Percentiles rank a stretch among this genome's conserved stretches.
Conservation (phyloP, 2,888 invertebrate species). For the Lasioglossum oenotherae region DNA sequence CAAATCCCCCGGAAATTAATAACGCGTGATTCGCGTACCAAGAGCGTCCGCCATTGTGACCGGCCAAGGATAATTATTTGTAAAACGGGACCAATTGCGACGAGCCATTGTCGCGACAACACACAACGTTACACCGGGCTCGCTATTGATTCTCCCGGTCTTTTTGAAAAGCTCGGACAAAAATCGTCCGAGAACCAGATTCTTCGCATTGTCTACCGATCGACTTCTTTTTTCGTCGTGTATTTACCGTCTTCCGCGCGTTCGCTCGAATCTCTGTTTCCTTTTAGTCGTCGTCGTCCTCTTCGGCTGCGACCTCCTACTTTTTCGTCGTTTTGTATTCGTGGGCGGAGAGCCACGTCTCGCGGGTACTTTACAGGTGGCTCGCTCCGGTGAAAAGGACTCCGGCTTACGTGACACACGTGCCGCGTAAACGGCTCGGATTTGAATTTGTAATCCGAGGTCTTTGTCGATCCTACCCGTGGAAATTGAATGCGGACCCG, state of each 20-base stretch:
- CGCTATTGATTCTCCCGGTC: constrained; percentile 34
- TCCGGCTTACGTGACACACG: constrained; percentile 74
- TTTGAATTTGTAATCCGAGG: constrained; percentile 80
- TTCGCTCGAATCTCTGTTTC: not conserved
- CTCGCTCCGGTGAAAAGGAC: constrained; percentile 62
- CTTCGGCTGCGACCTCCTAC: not conserved
- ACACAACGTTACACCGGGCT: constrained; percentile 1
- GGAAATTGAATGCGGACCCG: constrained; percentile 77
- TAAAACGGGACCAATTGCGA: not conserved
- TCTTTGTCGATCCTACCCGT: constrained; percentile 75
- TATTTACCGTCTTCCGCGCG: not conserved
- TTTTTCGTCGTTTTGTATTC: constrained; percentile 18
- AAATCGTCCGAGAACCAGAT: constrained; percentile 31
- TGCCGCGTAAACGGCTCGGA: constrained; percentile 68
- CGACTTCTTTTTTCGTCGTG: constrained; percentile 10
- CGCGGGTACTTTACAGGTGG: constrained; percentile 64
- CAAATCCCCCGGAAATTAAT: constrained; percentile 4
- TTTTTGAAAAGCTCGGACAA: not conserved
- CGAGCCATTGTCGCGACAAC: not conserved
- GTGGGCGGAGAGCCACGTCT: constrained; percentile 29
- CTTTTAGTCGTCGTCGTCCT: not conserved
- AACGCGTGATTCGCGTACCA: constrained; percentile 13
- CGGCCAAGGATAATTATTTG: not conserved
- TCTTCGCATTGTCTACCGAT: constrained; percentile 27
- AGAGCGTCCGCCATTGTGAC: constrained; percentile 8